Evolutionary conservation across 2,888 invertebrate species (phyloP).

Genomic region (Calephelis perditalis): DNA sequence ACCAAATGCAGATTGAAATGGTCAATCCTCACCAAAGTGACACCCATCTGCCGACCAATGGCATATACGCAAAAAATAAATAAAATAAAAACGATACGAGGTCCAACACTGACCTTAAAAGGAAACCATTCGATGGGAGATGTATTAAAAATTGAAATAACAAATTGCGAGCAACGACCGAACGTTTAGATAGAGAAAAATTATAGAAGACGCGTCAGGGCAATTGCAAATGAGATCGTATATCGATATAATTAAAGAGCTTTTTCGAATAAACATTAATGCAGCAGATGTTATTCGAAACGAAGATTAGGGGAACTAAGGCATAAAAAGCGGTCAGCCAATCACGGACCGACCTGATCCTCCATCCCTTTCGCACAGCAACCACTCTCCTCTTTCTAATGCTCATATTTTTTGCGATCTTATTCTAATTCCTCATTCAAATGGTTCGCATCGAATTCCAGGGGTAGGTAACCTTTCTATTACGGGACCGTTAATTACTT

Average conservation of each 20-base stretch:
- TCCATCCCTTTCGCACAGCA: conserved; percentile 50
- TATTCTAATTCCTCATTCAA: conserved; percentile 76
- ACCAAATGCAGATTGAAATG: conserved; percentile 16
- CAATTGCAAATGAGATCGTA: conserved; percentile 66
- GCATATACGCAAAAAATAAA: conserved; percentile 44
- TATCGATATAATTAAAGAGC: conserved; percentile 63
- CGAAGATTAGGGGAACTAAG: conserved; percentile 77
- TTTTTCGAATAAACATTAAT: conserved; percentile 68
- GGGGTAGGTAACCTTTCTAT: conserved; percentile 58
- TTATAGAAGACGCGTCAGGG: conserved; percentile 43
- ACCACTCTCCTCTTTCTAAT: conserved; percentile 65
- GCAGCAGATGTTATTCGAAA: conserved; percentile 72
- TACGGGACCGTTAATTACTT: conserved; percentile 39
- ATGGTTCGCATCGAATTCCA: conserved; percentile 65
- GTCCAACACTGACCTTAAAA: conserved; percentile 58
- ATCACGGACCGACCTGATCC: conserved; percentile 46
- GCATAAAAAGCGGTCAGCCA: conserved; percentile 76
- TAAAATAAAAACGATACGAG: conserved; percentile 43
- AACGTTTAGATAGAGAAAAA: conserved; percentile 51
- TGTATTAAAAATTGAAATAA: conserved; percentile 70
- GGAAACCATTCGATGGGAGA: conserved; percentile 57
- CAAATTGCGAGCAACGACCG: conserved; percentile 63
- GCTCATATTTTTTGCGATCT: conserved; percentile 73
- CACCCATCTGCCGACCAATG: conserved; percentile 52
- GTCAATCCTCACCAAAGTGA: conserved; percentile 20